A percentile compares a stretch with the other conserved stretches of the same genome.
These are phyloP conservation scores for Tamandua tetradactyla DNA, from an alignment of 2,797 vertebrate species.

Conservation along the genomic window DNA sequence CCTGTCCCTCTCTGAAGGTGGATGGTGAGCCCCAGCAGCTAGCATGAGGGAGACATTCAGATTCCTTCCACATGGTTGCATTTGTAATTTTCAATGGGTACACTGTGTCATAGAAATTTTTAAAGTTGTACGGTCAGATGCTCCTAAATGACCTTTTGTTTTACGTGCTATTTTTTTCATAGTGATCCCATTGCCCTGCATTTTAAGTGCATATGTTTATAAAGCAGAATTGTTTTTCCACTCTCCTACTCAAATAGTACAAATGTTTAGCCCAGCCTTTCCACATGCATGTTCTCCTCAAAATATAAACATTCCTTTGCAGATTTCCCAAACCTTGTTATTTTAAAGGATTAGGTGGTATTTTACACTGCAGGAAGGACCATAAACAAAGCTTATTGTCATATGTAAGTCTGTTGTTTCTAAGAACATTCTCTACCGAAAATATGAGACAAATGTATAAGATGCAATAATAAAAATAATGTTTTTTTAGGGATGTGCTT, in stretches of 20 bases:
- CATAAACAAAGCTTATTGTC: background rate
- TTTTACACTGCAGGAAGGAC: background rate
- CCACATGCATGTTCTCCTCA: background rate
- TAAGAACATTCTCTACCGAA: background rate
- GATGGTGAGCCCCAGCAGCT: background rate
- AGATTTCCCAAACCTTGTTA: background rate
- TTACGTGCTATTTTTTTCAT: background rate
- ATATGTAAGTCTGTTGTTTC: background rate
- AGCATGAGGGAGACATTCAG: background rate
- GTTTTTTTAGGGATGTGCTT: background rate
- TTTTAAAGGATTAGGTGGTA: background rate
- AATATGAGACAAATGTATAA: background rate
- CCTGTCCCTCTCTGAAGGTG: background rate
- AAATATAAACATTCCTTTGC: background rate
- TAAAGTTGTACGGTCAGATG: background rate
- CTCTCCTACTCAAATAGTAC: background rate
- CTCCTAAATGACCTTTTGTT: conserved; percentile 17
- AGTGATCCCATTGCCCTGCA: background rate
- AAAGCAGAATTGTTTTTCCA: background rate
- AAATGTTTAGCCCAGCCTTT: conserved; percentile 11
- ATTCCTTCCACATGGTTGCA: background rate
- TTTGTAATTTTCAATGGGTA: conserved; percentile 17
- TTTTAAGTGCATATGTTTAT: background rate
- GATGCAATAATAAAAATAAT: background rate
- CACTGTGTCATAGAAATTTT: background rate